Base-by-base conservation (phyloP, 1,140 invertebrate genomes). In the Macrobrachium rosenbergii region DNA sequence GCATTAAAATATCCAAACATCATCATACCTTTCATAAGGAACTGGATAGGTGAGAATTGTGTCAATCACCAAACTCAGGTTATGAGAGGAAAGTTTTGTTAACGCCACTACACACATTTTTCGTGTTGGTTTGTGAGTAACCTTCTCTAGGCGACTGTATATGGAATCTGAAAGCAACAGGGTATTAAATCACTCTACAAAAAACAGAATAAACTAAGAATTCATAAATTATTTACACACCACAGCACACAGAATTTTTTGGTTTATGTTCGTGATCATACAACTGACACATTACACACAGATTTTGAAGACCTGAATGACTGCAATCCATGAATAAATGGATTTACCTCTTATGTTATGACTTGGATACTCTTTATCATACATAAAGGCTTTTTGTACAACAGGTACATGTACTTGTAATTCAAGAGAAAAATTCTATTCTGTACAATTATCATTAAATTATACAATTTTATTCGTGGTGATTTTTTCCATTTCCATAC, bases 91-190 rank as follows among this genome's bases (percentile, higher is more conserved):
- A 5, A 88, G 73, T 5, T n/a, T 69, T 37, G 86, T 77, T 19
- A 88, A 19, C 21, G 86, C 86, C 45, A 82, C 80, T 45, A 88
- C 86, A 21, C 79, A 28, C 43, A 69, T 63, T 52, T 82, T 79
- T 59, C 86, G 52, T 64, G 86, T 88, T 43, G 76, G 72, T 60
- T 45, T 78, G 62, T 88, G 79, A n/a, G n/a, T 76, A 23, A 88
- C 86, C 28, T 88, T 88, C 80, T 88, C 86, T 8, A 88, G 63
- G n/a, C 86, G 79, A 37, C 63, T 82, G 19, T 67, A 88, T 59
- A 88, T 63, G 16, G 73, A 82, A 28, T 88, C 86, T 88, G 72
- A 0, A 58, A 64, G 16, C 7, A 52, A 67, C 28, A 37, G 3
- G 28, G 28, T 37, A 37, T 37, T 37, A 37, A 37, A 37, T 37